Base-by-base conservation (phyloP, 2,888 invertebrate genomes). In the Argyra leucocephala region DNA sequence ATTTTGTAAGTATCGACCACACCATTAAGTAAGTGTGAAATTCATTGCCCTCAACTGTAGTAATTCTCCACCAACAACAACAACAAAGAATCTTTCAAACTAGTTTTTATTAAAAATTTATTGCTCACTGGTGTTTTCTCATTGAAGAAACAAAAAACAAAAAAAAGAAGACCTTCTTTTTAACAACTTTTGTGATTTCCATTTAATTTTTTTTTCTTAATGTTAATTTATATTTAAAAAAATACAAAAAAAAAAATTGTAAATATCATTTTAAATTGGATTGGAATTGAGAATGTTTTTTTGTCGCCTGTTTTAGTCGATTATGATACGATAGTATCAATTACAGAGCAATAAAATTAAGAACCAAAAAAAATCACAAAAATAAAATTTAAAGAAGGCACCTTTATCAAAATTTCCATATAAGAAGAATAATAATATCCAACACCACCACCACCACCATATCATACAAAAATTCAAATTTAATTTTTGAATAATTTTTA, bases 281-380 rank as follows among this genome's bases (percentile, higher is more conserved):
- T 48, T 48, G 48, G 48, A 48, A n/a, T n/a, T 48, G 48, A 48
- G 48, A 48, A 48, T 48, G 12, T 48, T 48, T 48, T 48, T 6
- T 48, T 37, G 37, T 37, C 37, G 37, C 37, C 37, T 15, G 7
- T 48, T 48, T 48, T 48, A 5, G 12, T 48, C 48, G 48, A 48
- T 48, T 48, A 48, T 48, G 48, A 48, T 48, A 15, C 48, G 48
- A 48, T 48, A 48, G 48, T 48, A 48, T 48, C 48, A 48, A 48
- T 48, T 48, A 48, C 48, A 48, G 48, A 48, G 48, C 48, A 48
- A 48, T 48, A 48, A 48, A 48, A 48, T 48, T 48, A n/a, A 12
- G 10, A 31, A 31, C 5, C 31, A 48, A 48, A 9, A 48, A 31
- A 31, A 31, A 31, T 18, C 1, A 48, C 4, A 48, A n/a, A 48